Evolutionary conservation across 1,140 invertebrate genomes (phyloP).

Genomic region (Thereuonema tuberculata): DNA sequence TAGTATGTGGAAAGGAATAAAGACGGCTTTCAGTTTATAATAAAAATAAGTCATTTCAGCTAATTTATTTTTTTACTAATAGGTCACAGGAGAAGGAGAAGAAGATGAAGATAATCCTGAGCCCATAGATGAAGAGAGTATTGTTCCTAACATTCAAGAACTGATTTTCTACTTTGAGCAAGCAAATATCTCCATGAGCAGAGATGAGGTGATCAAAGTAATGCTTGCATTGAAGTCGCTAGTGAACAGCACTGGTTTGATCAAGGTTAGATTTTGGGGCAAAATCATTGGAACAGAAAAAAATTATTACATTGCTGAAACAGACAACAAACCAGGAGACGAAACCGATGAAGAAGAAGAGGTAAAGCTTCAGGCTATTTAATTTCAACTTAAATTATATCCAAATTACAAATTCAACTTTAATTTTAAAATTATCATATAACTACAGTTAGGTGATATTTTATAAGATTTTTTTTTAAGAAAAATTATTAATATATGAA

Average conservation of each 20-base stretch:
- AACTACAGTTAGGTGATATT: too few species aligned
- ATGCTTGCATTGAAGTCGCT: neutral
- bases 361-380: too few species aligned
- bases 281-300: slow-evolving; percentile 19
- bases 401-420: slow-evolving; percentile 9
- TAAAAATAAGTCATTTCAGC: too few species aligned
- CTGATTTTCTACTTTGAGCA: neutral
- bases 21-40: too few species aligned
- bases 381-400: neutral
- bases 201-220: neutral
- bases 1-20: too few species aligned
- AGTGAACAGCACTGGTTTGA: neutral
- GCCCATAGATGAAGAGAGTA: neutral
- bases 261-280: slow-evolving; percentile 19
- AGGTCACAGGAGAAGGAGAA: neutral
- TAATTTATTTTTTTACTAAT: neutral
- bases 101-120: neutral
- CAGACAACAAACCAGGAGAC: slow-evolving; percentile 18
- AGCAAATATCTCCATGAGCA: neutral
- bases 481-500: too few species aligned
- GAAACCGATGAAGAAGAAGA: slow-evolving; percentile 19
- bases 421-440: neutral
- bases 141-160: neutral
- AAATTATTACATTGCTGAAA: slow-evolving; percentile 21
- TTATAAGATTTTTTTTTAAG: too few species aligned